phyloP scores from a whole-genome alignment of 2,113 vertebrate species.

The Pongo pygmaeus region DNA sequence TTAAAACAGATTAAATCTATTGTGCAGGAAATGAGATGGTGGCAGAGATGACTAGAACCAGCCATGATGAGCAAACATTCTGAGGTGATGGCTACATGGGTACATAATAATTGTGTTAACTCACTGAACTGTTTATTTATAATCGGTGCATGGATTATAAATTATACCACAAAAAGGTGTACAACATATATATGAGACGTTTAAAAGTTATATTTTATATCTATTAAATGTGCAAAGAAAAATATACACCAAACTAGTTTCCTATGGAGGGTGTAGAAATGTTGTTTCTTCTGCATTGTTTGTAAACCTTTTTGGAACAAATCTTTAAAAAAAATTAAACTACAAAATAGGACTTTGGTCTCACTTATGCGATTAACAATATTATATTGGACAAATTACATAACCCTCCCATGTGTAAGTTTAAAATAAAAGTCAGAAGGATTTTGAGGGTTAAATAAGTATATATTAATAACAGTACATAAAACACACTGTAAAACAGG shows the following conservation, averaged over 20 bases:
- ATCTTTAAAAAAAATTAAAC: not conserved
- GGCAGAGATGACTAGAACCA: not conserved
- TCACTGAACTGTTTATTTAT: not conserved
- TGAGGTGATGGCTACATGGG: not conserved
- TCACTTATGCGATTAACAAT: not conserved
- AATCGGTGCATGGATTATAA: not conserved
- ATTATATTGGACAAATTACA: not conserved
- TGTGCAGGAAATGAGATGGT: not conserved
- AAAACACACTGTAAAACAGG: not conserved
- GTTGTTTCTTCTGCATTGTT: not conserved
- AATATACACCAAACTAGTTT: not conserved
- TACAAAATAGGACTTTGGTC: not conserved
- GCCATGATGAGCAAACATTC: not conserved
- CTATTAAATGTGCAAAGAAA: not conserved
- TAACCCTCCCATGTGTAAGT: not conserved
- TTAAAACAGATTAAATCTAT: not conserved
- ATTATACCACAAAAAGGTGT: not conserved
- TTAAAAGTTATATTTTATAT: not conserved
- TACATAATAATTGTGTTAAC: not conserved
- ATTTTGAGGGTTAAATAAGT: not conserved
- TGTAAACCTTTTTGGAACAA: not conserved
- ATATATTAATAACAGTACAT: not conserved
- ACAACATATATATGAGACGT: not conserved
- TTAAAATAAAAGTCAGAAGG: constrained; percentile 17
- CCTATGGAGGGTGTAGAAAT: not conserved